A percentile compares a stretch with the other conserved stretches of the same genome.
Conservation (phyloP, 2,888 invertebrate species). For the Lobophora halterata region DNA sequence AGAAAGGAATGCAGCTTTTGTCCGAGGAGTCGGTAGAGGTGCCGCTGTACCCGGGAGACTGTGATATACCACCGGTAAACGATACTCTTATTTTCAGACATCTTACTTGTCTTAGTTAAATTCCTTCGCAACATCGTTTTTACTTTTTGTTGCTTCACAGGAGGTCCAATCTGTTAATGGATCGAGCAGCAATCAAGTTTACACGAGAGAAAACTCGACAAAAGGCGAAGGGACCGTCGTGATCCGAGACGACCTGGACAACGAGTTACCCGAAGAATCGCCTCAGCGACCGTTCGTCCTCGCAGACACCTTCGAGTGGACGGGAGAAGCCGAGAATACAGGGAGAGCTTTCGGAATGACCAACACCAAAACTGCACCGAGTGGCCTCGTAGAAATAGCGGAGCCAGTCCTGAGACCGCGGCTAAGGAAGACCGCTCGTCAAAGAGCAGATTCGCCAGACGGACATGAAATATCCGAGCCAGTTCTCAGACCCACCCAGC, state of each 20-base stretch:
- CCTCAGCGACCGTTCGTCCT: slow-evolving; percentile 62
- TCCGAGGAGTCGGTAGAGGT: slow-evolving; percentile 87
- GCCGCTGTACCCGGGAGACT: slow-evolving; percentile 89
- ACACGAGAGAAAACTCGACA: slow-evolving; percentile 49
- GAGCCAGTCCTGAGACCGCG: slow-evolving; percentile 87
- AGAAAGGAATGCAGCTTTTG: slow-evolving; percentile 85
- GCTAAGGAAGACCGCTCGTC: slow-evolving; percentile 77
- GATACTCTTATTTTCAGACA: slow-evolving; percentile 42
- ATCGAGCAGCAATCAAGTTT: slow-evolving; percentile 41
- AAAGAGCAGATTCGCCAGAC: slow-evolving; percentile 71
- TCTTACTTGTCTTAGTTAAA: too few species aligned
- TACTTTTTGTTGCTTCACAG: too few species aligned
- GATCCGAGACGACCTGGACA: slow-evolving; percentile 53
- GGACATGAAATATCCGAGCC: slow-evolving; percentile 85
- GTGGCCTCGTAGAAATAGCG: slow-evolving; percentile 82
- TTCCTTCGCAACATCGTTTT: too few species aligned
- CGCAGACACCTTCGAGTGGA: slow-evolving; percentile 75
- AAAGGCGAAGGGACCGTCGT: slow-evolving; percentile 42
- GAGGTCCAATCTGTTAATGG: slow-evolving; percentile 42
- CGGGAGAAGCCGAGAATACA: slow-evolving; percentile 70
- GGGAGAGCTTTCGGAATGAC: slow-evolving; percentile 84
- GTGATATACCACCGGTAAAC: slow-evolving; percentile 84
- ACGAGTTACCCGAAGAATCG: slow-evolving; percentile 66
- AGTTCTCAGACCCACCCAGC: slow-evolving; percentile 75
- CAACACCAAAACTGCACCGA: slow-evolving; percentile 66